phyloP scores from a whole-genome alignment of 2,888 invertebrate genomes.

The Agelastica alni region DNA sequence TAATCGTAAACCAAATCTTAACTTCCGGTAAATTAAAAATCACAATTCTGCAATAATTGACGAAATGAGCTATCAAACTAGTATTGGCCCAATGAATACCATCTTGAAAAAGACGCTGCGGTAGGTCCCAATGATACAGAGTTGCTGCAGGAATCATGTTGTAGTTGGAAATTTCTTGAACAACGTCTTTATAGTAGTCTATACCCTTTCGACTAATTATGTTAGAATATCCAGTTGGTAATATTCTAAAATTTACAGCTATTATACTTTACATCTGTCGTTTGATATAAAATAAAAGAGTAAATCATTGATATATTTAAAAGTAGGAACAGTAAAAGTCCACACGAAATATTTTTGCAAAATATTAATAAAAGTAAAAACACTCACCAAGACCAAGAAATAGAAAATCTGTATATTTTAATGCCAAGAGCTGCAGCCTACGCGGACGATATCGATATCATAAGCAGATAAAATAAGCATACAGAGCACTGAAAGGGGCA shows the following conservation, averaged over 20 bases:
- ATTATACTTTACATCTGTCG: too few species aligned
- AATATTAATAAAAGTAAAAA: too few species aligned
- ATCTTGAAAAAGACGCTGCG: constrained; percentile 47
- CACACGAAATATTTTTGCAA: too few species aligned
- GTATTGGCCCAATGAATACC: constrained; percentile 68
- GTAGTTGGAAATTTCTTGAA: constrained; percentile 4
- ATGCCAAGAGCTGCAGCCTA: constrained; percentile 63
- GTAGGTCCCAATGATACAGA: constrained; percentile 44
- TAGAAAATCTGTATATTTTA: constrained; percentile 57
- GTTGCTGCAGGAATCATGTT: constrained; percentile 39
- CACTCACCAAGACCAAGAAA: constrained; percentile 39
- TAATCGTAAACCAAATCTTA: constrained; percentile 69
- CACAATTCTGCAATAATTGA: constrained; percentile 61
- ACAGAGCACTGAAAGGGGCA: too few species aligned
- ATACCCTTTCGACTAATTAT: constrained; percentile 57
- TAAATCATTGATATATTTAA: too few species aligned
- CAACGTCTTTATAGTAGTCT: constrained; percentile 29
- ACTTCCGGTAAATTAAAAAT: constrained; percentile 47
- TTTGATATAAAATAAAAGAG: too few species aligned
- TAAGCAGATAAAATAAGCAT: too few species aligned
- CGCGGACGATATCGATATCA: too few species aligned
- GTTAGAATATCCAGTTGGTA: constrained; percentile 63
- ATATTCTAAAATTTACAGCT: constrained; percentile 40
- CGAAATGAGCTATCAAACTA: constrained; percentile 62
- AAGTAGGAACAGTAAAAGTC: too few species aligned